Base-by-base conservation (phyloP, 2,888 invertebrate genomes). In the Cosmorhoe ocellata region DNA sequence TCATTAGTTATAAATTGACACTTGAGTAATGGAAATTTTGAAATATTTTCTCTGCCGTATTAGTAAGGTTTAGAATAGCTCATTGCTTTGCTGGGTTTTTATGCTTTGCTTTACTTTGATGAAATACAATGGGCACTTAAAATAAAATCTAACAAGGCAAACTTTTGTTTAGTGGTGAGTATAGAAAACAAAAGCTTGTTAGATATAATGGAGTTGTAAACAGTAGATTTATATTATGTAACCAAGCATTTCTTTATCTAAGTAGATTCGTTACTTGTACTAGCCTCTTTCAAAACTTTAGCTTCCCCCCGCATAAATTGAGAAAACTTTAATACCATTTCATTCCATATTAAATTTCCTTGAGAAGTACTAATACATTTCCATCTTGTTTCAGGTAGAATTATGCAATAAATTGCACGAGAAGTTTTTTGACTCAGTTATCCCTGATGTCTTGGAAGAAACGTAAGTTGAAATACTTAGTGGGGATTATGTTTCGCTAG, bases 361-460 rank as follows among this genome's bases (percentile, higher is more conserved):
- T 61, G 67, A 65, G 70, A 70, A 72, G 39, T 75, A 84, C 87
- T 90, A 88, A 90, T 84, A 84, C 90, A 83, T 86, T 82, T 84
- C 83, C 76, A 83, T 90, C 69, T 90, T 90, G 90, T 89, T 90
- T 67, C 90, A 90, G 90, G 90, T 90, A 90, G 90, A 89, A 89
- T 90, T 89, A 90, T 89, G 86, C 88, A 87, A 87, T 87, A 82
- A 89, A 81, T 84, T 82, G 81, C 83, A 79, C 81, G 66, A 87
- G 88, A 84, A 82, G 77, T 83, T 83, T 64, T 82, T 81, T 82
- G 76, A 82, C 64, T 79, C 69, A 63, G 74, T 79, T 73, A 69
- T 64, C 63, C 67, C 62, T 67, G 70, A 73, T 75, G 69, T 78
- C 74, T 70, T 72, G 76, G 80, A 76, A 69, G 80, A 79, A 79